A percentile compares a stretch with the other conserved stretches of the same genome.
These are phyloP conservation scores for Cyanoliseus patagonus DNA, from an alignment of 2,113 vertebrate genomes.

Conservation along the genomic window DNA sequence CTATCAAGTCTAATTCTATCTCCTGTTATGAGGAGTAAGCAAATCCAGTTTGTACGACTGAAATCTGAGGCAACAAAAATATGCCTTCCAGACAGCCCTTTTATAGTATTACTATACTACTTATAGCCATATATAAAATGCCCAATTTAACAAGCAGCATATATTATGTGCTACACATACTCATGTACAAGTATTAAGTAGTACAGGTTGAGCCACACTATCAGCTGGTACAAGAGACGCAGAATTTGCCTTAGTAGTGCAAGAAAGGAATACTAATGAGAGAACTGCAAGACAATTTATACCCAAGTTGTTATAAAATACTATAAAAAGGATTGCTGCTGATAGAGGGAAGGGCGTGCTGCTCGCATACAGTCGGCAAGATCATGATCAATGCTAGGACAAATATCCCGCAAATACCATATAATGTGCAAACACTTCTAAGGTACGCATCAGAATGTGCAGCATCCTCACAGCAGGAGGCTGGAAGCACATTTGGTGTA, in stretches of 20 bases:
- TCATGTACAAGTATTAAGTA: fast-evolving
- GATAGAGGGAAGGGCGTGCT: background rate
- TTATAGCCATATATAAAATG: background rate
- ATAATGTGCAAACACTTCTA: conserved; percentile 14
- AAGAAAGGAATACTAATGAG: conserved; percentile 10
- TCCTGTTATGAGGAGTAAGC: background rate
- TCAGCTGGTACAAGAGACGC: background rate
- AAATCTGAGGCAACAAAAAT: background rate
- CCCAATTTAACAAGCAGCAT: background rate
- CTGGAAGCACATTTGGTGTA: background rate
- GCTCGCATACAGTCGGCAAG: background rate
- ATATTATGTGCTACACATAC: background rate
- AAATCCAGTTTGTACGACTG: background rate
- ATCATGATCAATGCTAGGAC: conserved; percentile 44
- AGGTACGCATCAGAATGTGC: background rate
- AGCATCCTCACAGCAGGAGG: conserved; percentile 17
- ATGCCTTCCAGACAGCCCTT: background rate
- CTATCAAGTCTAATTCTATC: background rate
- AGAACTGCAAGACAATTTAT: background rate
- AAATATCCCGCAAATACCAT: conserved; percentile 11
- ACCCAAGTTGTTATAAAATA: background rate
- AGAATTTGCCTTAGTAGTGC: background rate
- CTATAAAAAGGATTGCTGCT: background rate
- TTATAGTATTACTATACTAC: background rate
- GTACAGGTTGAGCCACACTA: background rate